Evolutionary conservation across 2,797 vertebrate species (phyloP).

Genomic region (Sciurus carolinensis): DNA sequence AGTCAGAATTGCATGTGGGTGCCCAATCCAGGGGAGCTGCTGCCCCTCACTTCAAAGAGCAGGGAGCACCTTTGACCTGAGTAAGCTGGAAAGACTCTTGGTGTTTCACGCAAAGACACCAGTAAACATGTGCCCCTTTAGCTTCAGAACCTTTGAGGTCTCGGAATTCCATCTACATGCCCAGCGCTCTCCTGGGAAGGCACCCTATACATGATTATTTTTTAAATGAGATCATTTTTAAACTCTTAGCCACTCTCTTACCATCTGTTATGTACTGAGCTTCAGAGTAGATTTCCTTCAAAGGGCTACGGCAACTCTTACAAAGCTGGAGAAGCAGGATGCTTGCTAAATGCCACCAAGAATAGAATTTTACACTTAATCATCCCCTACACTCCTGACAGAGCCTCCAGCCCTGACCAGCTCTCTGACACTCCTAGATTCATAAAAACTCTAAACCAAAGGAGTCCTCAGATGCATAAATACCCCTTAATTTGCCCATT

Average conservation of each 20-base stretch:
- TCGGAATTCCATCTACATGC: neutral
- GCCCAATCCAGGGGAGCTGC: neutral
- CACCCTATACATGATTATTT: rapidly evolving
- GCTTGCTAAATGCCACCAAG: neutral
- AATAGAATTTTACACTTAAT: neutral
- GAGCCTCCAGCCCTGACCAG: neutral
- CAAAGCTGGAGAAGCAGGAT: neutral
- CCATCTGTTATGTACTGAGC: neutral
- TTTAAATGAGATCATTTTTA: neutral
- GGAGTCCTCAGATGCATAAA: neutral
- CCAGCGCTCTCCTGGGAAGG: neutral
- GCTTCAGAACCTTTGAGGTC: neutral
- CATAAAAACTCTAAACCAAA: neutral
- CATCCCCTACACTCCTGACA: rapidly evolving
- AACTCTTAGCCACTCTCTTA: neutral
- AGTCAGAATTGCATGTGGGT: neutral
- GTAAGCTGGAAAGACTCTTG: neutral
- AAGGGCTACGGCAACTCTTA: neutral
- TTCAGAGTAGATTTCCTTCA: neutral
- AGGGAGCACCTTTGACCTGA: neutral
- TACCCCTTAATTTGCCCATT: neutral
- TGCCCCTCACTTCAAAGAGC: neutral
- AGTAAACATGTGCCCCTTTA: neutral
- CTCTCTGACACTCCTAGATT: neutral
- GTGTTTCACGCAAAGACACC: neutral